A percentile compares a stretch with the other conserved stretches of the same genome.
Evolutionary conservation across 2,888 invertebrate genomes (phyloP).

Genomic region (Clanis bilineata): DNA sequence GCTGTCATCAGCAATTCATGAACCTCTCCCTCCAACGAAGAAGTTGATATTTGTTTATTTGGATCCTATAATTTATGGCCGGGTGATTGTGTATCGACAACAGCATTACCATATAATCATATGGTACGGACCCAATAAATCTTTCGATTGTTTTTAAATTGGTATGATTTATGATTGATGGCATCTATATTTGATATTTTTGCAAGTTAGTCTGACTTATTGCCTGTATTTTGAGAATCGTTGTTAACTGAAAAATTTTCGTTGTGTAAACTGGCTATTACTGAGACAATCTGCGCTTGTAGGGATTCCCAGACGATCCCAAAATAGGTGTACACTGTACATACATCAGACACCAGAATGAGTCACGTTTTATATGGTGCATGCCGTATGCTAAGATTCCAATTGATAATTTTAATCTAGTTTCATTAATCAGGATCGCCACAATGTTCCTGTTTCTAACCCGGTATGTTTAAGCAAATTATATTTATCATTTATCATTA

Average conservation of each 20-base stretch:
- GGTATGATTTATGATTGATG: slow-evolving; percentile 9
- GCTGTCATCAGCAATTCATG: slow-evolving; percentile 71
- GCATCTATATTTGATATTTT: slow-evolving; percentile 5
- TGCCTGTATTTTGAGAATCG: not conserved
- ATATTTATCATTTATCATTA: not conserved
- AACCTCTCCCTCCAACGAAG: slow-evolving; percentile 46
- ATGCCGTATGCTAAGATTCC: slow-evolving; percentile 30
- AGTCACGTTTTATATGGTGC: slow-evolving; percentile 47
- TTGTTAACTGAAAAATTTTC: not conserved
- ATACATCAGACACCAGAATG: slow-evolving; percentile 52
- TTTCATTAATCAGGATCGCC: slow-evolving; percentile 11
- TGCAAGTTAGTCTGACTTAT: slow-evolving; percentile 6
- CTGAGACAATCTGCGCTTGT: slow-evolving; percentile 50
- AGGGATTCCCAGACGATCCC: slow-evolving; percentile 69
- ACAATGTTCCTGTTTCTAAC: slow-evolving; percentile 18
- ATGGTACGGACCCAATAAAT: not conserved
- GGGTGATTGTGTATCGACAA: slow-evolving; percentile 34
- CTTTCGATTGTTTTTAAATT: slow-evolving; percentile 10
- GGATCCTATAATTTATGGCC: slow-evolving; percentile 48
- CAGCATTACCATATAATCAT: slow-evolving; percentile 27
- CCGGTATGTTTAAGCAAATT: not conserved
- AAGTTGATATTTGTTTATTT: slow-evolving; percentile 51
- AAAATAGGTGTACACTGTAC: slow-evolving; percentile 53
- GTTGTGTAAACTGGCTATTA: slow-evolving; percentile 26
- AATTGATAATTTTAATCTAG: slow-evolving; percentile 24